Conservation (phyloP, 2,113 vertebrate genomes). For the Phrynosoma blainvillii region DNA sequence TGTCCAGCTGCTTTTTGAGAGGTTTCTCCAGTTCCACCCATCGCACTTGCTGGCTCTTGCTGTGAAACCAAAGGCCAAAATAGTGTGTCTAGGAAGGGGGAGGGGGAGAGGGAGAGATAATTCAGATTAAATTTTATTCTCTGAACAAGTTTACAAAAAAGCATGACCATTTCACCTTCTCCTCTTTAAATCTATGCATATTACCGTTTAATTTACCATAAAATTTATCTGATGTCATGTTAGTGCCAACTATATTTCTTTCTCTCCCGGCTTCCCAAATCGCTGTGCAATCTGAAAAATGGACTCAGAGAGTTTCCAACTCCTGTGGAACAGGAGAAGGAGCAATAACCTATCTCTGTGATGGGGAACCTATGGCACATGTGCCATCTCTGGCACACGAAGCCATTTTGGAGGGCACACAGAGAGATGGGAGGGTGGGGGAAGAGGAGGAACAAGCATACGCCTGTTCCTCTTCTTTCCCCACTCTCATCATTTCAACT, state of each 20-base stretch:
- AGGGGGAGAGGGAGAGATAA: constrained; percentile 15
- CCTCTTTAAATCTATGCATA: background rate
- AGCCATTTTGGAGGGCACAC: no score
- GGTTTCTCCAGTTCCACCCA: constrained; percentile 99
- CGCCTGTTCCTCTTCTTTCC: no score
- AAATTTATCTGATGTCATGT: no score
- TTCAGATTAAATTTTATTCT: constrained; percentile 44
- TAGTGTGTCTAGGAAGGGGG: constrained; percentile 85
- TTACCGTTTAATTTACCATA: background rate
- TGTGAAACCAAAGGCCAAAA: constrained; percentile 96
- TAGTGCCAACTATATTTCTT: background rate
- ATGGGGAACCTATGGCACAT: no score
- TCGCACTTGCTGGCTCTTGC: constrained; percentile 89
- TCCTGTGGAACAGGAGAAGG: background rate
- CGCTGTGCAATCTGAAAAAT: no score
- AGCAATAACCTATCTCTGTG: background rate
- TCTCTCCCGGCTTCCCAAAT: no score
- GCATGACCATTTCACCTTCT: background rate
- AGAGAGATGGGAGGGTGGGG: no score
- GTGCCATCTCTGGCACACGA: no score
- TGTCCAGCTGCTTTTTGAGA: constrained; percentile 98
- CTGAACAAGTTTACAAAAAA: background rate
- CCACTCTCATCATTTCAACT: no score
- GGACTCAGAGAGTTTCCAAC: background rate
- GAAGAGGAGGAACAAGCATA: no score